A percentile compares a stretch with the other conserved stretches of the same genome.
phyloP scores from a whole-genome alignment of 2,113 vertebrate species.

The Passer montanus region DNA sequence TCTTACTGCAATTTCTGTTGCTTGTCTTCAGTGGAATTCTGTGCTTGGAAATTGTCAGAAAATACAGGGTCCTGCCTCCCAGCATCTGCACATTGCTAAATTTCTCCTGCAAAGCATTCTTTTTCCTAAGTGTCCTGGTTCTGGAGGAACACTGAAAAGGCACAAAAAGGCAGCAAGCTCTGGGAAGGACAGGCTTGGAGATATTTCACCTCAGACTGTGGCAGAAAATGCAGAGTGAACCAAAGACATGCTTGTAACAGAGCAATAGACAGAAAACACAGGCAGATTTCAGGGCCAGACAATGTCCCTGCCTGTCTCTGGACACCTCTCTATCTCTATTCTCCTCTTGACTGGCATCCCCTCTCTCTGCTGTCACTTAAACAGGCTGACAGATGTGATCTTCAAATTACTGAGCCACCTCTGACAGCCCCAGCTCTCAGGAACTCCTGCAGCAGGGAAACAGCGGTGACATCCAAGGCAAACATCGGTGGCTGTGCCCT shows the following conservation, averaged over 20 bases:
- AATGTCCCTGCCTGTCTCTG: background rate
- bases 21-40: background rate
- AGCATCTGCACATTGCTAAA: background rate
- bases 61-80: background rate
- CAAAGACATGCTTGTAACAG: background rate
- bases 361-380: background rate
- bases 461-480: background rate
- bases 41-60: background rate
- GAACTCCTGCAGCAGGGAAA: background rate
- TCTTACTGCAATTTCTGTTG: background rate
- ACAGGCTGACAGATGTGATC: background rate
- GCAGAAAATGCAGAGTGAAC: background rate
- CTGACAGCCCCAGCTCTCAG: background rate
- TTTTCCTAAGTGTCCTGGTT: background rate
- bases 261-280: background rate
- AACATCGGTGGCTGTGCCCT: background rate
- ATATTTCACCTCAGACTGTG: slow-evolving; percentile 15
- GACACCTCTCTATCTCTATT: background rate
- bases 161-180: background rate
- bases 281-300: background rate
- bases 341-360: background rate
- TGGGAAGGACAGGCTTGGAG: background rate
- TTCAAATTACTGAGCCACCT: background rate
- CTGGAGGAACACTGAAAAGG: background rate
- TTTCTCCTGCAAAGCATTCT: background rate